These are phyloP conservation scores for Garrulus glandarius DNA, from an alignment of 2,797 vertebrate species.

Conservation along the genomic window DNA sequence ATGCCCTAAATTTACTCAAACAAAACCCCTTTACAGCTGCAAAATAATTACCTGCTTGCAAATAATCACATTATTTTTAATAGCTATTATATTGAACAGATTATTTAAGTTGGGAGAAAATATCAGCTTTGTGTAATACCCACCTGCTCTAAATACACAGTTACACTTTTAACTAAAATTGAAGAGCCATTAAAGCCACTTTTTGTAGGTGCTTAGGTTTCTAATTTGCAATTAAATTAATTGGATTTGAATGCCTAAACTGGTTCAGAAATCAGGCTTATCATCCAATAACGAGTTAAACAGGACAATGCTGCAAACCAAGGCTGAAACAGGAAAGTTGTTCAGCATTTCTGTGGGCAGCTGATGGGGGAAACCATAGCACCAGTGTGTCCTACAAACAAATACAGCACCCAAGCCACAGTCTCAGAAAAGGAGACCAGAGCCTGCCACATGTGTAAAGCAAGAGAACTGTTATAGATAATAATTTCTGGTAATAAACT, in stretches of 20 bases:
- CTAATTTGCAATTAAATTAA: constrained; percentile 53
- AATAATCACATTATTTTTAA: constrained; percentile 13
- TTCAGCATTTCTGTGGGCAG: not conserved
- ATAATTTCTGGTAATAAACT: not conserved
- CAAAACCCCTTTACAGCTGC: not conserved
- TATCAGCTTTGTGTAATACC: not conserved
- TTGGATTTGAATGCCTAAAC: constrained; percentile 37
- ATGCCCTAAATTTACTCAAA: constrained; percentile 6
- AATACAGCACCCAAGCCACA: accelerated
- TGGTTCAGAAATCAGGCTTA: not conserved
- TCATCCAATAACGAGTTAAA: not conserved
- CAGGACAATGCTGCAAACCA: not conserved
- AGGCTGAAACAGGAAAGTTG: not conserved
- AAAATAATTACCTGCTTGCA: constrained; percentile 37
- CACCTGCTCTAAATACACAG: constrained; percentile 22
- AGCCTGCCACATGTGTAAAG: not conserved
- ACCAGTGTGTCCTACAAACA: not conserved
- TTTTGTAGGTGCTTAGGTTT: constrained; percentile 21
- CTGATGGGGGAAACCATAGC: not conserved
- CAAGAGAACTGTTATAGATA: accelerated
- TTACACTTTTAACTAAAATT: constrained; percentile 27
- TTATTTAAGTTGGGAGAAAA: not conserved
- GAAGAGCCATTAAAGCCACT: not conserved
- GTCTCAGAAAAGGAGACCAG: not conserved
- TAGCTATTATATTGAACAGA: not conserved